Evolutionary conservation across 2,888 invertebrate species (phyloP).

Genomic region (Ectemnius lituratus): DNA sequence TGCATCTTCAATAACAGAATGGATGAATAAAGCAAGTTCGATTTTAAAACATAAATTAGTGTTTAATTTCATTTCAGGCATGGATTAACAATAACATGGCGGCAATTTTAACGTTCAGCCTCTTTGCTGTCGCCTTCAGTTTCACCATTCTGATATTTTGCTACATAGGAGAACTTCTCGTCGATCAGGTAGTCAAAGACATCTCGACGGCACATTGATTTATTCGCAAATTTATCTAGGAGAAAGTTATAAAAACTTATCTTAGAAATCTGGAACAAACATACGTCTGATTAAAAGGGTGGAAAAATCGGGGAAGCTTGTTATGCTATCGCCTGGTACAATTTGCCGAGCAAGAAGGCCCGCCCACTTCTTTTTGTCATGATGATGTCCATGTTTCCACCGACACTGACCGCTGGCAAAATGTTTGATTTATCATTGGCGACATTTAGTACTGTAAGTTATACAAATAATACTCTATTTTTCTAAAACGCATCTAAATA

Average conservation of each 20-base stretch:
- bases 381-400: slow-evolving; percentile 10
- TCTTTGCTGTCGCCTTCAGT: slow-evolving; percentile 39
- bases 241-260: background rate
- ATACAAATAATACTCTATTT: too few species aligned
- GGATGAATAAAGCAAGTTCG: too few species aligned
- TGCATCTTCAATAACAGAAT: too few species aligned
- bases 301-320: background rate
- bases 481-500: too few species aligned
- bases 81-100: slow-evolving; percentile 50
- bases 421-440: slow-evolving; percentile 53
- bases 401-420: slow-evolving; percentile 60
- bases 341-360: slow-evolving; percentile 49
- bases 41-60: too few species aligned
- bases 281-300: background rate
- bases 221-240: too few species aligned
- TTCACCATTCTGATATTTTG: slow-evolving; percentile 55
- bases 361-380: slow-evolving; percentile 50
- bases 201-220: background rate
- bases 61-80: slow-evolving; percentile 35
- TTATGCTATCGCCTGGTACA: slow-evolving; percentile 61
- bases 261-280: too few species aligned
- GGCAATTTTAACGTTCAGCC: slow-evolving; percentile 43
- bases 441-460: slow-evolving; percentile 58
- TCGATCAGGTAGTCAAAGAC: slow-evolving; percentile 48
- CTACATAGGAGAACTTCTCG: slow-evolving; percentile 61